phyloP scores from a whole-genome alignment of 2,888 invertebrate genomes.

The Neocrepidodera transversa region DNA sequence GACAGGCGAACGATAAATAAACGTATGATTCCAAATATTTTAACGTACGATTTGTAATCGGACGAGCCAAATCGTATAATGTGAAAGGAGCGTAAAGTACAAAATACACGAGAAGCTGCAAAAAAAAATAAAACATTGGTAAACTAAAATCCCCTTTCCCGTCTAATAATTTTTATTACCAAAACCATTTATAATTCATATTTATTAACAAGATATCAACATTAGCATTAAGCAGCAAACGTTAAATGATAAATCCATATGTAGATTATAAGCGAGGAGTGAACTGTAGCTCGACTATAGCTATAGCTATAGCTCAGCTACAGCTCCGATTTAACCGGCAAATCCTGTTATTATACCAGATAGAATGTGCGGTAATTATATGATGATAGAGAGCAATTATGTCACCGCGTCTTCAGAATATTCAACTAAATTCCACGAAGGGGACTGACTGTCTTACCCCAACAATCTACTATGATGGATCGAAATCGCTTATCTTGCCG shows the following conservation, averaged over 20 bases:
- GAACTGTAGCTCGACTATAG: slow-evolving; percentile 33
- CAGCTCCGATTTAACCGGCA: slow-evolving; percentile 45
- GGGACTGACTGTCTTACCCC: slow-evolving; percentile 12
- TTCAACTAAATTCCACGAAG: slow-evolving; percentile 22
- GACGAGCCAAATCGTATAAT: too few species aligned
- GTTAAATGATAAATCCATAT: slow-evolving; percentile 58
- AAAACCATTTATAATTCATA: too few species aligned
- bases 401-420: slow-evolving; percentile 31
- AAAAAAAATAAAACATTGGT: too few species aligned
- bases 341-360: slow-evolving; percentile 44
- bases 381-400: slow-evolving; percentile 41
- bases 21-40: too few species aligned
- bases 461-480: slow-evolving; percentile 23
- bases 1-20: too few species aligned
- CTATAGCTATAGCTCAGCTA: slow-evolving; percentile 4
- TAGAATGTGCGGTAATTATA: slow-evolving; percentile 39
- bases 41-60: too few species aligned
- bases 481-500: neutral
- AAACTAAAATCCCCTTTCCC: too few species aligned
- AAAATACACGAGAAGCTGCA: too few species aligned
- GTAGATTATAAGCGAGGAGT: slow-evolving; percentile 52
- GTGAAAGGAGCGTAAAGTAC: too few species aligned
- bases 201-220: too few species aligned
- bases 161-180: too few species aligned
- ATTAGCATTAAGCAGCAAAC: slow-evolving; percentile 9